Base-by-base conservation (phyloP, 2,888 invertebrate genomes). In the Drosophila yooni region DNA sequence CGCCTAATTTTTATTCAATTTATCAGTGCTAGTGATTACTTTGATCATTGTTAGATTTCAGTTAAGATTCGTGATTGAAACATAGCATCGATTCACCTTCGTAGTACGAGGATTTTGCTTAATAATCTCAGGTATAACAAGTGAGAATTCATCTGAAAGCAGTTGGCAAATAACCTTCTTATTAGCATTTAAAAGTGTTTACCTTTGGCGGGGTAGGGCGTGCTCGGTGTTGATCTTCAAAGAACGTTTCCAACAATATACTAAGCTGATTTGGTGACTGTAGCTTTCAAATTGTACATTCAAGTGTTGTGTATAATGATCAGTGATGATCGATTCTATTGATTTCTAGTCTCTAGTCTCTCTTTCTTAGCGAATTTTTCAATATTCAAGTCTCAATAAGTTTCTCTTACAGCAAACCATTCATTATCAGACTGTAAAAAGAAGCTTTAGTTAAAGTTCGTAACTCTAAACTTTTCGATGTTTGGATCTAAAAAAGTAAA, bases 271-370 rank as follows among this genome's bases (percentile, higher is more conserved):
- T 40, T 40, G 10, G 8, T 40, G 40, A 38, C 18, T 38, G 3
- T 18, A 43, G 43, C 21, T 21, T 21, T 21, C 1, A 21, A 21
- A 21, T 21, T 21, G 21, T 1, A 21, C 21, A 21, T 21, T 21
- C 21, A 21, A 21, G 21, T 21, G 21, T 21, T 1, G 21, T 21
- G 21, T 21, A 1, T 21, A 21, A 21, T 21, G 21, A 21, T 15
- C 36, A 18, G 1, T 18, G 18, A 36, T 36, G 0, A 36, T 18
- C 36, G 36, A 36, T 18, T 7, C 2, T 7, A 18, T n/a, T 0
- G 40, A 2, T n/a, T n/a, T 40, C 0, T n/a, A 40, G 5, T n/a
- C 10, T 10, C 0, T 2, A n/a, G n/a, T 10, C 4, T 40, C 2
- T n/a, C 4, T 40, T n/a, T 4, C 4, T 11, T n/a, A 40, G 10